Base-by-base conservation (phyloP, 2,797 vertebrate genomes). In the Eidolon dupreanum region DNA sequence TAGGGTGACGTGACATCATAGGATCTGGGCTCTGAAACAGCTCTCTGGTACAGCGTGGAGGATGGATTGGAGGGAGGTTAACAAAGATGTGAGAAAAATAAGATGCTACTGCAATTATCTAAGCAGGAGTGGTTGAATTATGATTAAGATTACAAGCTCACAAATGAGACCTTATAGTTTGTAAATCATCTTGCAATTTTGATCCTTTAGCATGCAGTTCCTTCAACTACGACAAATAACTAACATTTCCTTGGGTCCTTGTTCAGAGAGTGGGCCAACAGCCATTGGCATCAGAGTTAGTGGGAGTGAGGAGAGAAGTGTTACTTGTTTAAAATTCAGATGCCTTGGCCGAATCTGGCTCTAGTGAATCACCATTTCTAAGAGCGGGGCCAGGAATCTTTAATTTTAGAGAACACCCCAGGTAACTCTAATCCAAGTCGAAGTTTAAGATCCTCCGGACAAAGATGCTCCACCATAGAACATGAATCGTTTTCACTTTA, bases 401-500 rank as follows among this genome's bases (percentile, higher is more conserved):
- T 86, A 24, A 79, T 55, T 88, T 77, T 86, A 78, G 55, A 86
- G 26, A 86, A 65, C 4, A 68, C 5, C 28, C 11, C 8, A 65
- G 68, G 38, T 41, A 90, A 88, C 31, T 85, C 8, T 63, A 71
- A 85, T 26, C 13, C 22, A 61, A 8, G 16, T 9, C 16, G 1
- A 94, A 43, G 22, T 66, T 78, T 66, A 95, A 82, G 9, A 86
- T 51, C 16, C 33, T 79, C 46, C 88, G 15, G 73, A 92, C 51
- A 92, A 84, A 92, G 41, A 75, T 12, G 8, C 13, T 10, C 33
- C n/a, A 68, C 43, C 11, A 57, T 0, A 71, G 8, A 75, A 71
- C 15, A 87, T 59, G 92, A 92, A 85, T 77, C 33, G 57, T 26
- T 53, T 79, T 92, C 53, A 53, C 20, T 82, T 95, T 70, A 74